Conservation (phyloP, 2,888 invertebrate genomes). For the Homarus gammarus region DNA sequence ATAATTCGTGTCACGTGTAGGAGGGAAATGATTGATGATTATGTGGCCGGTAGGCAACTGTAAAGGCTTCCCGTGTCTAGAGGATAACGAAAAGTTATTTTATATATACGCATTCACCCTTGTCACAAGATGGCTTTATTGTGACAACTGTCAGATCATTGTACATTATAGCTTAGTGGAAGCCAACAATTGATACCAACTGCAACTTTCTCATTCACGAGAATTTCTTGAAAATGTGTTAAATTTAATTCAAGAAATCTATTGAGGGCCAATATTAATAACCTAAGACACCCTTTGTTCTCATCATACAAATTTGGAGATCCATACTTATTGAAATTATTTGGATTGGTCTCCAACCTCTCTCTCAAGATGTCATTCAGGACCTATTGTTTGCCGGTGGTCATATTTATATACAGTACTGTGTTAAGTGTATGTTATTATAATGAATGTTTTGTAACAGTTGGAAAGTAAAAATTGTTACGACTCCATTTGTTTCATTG, state of each 20-base stretch:
- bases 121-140: background rate
- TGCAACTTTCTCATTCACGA: background rate
- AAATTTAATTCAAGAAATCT: background rate
- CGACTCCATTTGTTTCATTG: constrained; percentile 17
- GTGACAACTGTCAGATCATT: background rate
- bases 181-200: constrained; percentile 6
- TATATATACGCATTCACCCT: constrained; percentile 8
- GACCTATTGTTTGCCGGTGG: constrained; percentile 63
- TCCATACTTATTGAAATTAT: background rate
- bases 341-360: constrained; percentile 26
- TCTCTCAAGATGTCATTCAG: constrained; percentile 39
- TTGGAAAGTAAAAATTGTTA: constrained; percentile 72
- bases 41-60: constrained; percentile 31
- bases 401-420: constrained; percentile 69
- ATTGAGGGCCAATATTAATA: constrained; percentile 3
- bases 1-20: constrained; percentile 12
- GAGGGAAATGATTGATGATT: constrained; percentile 12
- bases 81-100: constrained; percentile 14
- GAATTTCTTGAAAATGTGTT: background rate
- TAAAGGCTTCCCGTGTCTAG: constrained; percentile 28
- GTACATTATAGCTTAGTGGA: background rate
- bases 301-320: background rate
- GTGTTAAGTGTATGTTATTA: constrained; percentile 72
- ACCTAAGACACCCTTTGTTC: background rate
- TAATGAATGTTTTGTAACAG: constrained; percentile 74